phyloP scores from a whole-genome alignment of 2,113 vertebrate species.

The Theropithecus gelada region DNA sequence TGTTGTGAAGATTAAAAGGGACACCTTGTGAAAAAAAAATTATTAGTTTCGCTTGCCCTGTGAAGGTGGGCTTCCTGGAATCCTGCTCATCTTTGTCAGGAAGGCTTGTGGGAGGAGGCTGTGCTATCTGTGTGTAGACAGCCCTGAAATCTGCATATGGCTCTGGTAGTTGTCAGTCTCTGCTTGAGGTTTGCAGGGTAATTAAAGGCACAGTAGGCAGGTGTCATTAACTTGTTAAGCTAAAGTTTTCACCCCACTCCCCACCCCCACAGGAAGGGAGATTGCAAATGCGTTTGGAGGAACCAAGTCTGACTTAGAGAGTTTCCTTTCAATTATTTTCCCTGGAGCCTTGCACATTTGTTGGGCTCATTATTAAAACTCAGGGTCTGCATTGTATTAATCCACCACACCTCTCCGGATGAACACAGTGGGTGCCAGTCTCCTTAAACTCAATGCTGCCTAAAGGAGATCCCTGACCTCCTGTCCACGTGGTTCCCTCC shows the following conservation, averaged over 20 bases:
- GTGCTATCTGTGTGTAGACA: background rate
- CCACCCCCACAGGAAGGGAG: background rate
- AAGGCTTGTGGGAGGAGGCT: background rate
- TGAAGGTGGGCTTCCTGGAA: background rate
- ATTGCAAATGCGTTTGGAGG: background rate
- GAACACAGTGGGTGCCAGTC: background rate
- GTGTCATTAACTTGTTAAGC: conserved; percentile 66
- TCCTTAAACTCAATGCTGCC: background rate
- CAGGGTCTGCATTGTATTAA: background rate
- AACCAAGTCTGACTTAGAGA: conserved; percentile 13
- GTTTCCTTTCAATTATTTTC: conserved; percentile 58
- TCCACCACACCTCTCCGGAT: background rate
- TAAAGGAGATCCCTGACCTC: background rate
- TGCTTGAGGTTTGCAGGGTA: background rate
- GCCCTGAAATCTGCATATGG: background rate
- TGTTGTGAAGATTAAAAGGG: background rate
- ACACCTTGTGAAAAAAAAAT: background rate
- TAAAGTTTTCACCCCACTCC: background rate
- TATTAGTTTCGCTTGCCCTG: background rate
- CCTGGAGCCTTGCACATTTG: background rate
- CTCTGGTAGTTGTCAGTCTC: background rate
- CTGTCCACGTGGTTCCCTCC: background rate
- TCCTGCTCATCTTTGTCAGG: background rate
- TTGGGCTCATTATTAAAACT: conserved; percentile 40
- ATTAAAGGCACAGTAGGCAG: conserved; percentile 61